Evolutionary conservation across 2,113 vertebrate genomes (phyloP).

Genomic region (Piliocolobus tephrosceles): DNA sequence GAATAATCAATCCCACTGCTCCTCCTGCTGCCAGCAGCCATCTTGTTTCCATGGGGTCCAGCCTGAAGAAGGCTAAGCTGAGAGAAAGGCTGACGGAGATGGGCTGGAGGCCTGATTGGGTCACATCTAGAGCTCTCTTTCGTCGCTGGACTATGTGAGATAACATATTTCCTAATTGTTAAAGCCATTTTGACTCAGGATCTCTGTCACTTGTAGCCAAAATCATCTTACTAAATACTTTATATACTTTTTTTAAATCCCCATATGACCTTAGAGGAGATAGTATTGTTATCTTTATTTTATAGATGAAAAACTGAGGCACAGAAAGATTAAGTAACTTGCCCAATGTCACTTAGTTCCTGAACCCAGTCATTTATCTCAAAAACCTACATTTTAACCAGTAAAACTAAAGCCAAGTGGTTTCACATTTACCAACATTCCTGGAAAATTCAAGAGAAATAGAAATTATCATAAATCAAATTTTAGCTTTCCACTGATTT

Average conservation of each 20-base stretch:
- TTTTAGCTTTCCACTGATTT: constrained; percentile 11
- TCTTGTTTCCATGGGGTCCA: not conserved
- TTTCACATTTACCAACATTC: not conserved
- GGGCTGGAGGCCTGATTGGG: not conserved
- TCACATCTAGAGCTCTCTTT: not conserved
- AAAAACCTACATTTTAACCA: not conserved
- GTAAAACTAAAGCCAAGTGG: constrained; percentile 11
- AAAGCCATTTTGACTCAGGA: constrained; percentile 29
- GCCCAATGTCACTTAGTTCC: not conserved
- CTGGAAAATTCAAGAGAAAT: constrained; percentile 9
- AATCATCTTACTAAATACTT: not conserved
- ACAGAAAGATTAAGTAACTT: constrained; percentile 15
- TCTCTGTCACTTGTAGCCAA: constrained; percentile 9
- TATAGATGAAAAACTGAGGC: not conserved
- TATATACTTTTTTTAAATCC: constrained; percentile 14
- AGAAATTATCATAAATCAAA: constrained; percentile 1
- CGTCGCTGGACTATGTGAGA: not conserved
- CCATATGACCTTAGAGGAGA: not conserved
- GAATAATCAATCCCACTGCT: not conserved
- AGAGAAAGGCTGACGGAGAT: not conserved
- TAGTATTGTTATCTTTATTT: not conserved
- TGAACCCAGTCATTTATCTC: not conserved
- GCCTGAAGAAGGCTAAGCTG: not conserved
- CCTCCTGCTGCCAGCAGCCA: not conserved
- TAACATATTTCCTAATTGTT: not conserved